Evolutionary conservation across 2,888 invertebrate species (phyloP), one percentile per base, ranked within the genome.

Genomic region (Lasioglossum calceatum): DNA sequence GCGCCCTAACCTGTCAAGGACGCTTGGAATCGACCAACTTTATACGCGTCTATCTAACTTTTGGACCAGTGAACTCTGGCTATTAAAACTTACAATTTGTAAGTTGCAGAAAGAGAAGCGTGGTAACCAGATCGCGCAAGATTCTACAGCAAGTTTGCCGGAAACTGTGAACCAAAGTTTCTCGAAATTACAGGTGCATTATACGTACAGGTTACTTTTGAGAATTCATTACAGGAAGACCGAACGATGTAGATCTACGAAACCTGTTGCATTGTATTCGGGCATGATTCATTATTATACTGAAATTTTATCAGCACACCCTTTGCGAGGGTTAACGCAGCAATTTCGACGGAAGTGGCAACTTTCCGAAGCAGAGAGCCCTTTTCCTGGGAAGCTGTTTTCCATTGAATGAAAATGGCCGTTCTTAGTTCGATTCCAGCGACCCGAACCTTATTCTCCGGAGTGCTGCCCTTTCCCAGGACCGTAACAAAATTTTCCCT

Each of bases 381-480:
- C n/a, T 70, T 42, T 70, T 23, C n/a, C 42, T 36, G 42, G 23
- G 64, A 64, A 70, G 23, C 70, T 70, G 23, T 70, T 70, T 42
- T n/a, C 70, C 4, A 4, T 12, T 70, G 70, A 70, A 70, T 70
- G 36, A 70, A n/a, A 36, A 70, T 42, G 10, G 70, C 12, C 70
- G 39, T 12, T 70, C 70, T 70, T 12, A n/a, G 70, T 70, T 42
- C 70, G 70, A 39, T 70, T n/a, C 70, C 70, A n/a, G 39, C n/a
- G 39, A 23, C 12, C 19, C 70, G 12, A 70, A 42, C 36, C 42
- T 70, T 42, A 42, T 42, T 42, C 12, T n/a, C 70, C 1, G 23
- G 23, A 36, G 67, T 67, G 19, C 67, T 19, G 23, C 67, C 70
- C n/a, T n/a, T 70, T 42, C 19, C n/a, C 14, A 39, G 42, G 23